These are phyloP conservation scores for Anoncus sp. DNA, from an alignment of 2,888 invertebrate species.

Conservation along the genomic window DNA sequence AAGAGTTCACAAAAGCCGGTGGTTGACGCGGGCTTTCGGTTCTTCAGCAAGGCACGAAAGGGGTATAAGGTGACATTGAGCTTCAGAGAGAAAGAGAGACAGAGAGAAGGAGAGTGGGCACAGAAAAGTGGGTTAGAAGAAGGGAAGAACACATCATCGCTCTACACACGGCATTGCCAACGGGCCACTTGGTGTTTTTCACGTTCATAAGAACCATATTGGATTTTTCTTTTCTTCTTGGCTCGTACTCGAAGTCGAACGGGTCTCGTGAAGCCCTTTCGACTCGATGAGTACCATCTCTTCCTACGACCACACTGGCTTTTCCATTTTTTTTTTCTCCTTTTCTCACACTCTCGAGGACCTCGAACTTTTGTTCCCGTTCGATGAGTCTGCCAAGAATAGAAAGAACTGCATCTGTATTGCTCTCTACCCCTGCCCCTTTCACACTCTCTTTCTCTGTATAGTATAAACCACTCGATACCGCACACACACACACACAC, in stretches of 20 bases:
- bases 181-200: constrained; percentile 76
- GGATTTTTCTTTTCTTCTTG: constrained; percentile 74
- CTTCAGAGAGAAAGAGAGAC: constrained; percentile 4
- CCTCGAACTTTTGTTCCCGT: constrained; percentile 51
- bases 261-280: constrained; percentile 48
- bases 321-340: constrained; percentile 10
- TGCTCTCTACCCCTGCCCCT: too few species aligned
- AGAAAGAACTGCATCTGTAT: constrained; percentile 34
- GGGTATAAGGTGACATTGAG: constrained; percentile 32
- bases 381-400: constrained; percentile 37
- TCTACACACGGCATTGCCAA: constrained; percentile 74
- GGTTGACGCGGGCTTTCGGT: constrained; percentile 23
- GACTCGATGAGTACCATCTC: constrained; percentile 34
- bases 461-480: constrained; percentile 18
- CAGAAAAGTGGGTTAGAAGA: constrained; percentile 31
- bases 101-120: constrained; percentile 5
- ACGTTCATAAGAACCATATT: constrained; percentile 74
- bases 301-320: constrained; percentile 15
- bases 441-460: not conserved
- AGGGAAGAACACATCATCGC: constrained; percentile 57
- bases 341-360: constrained; percentile 39
- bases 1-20: constrained; percentile 21
- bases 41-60: constrained; percentile 1
- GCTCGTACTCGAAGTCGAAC: constrained; percentile 50
- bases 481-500: constrained; percentile 15